Base-by-base conservation (phyloP, 2,113 vertebrate genomes). In the Micromys minutus region DNA sequence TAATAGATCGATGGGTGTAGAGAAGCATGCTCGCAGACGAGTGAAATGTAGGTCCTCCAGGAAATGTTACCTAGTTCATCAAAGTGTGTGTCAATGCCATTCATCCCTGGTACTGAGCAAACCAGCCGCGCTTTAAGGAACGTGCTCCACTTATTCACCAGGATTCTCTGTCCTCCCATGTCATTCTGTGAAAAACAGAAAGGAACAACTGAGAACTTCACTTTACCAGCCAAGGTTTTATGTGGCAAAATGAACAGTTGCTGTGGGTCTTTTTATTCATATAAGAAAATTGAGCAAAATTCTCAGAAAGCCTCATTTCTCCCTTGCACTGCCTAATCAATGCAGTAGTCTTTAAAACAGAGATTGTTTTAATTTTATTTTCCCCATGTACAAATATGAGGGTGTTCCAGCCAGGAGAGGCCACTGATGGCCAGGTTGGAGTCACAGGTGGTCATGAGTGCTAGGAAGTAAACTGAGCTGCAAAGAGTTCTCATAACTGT, bases 81-180 rank as follows among this genome's bases (percentile, higher is more conserved):
- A 98, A 99, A 99, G 97, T 99, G 98, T 0, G 99, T 99, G 96
- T 99, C 99, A 63, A 99, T 99, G 96, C 99, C 99, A 0, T 99
- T 99, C 81, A 97, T 97, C 69, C 99, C 99, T 0, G 99, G 99
- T 87, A 99, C 99, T 29, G 99, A 99, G 97, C 99, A 99, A 96
- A 99, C 98, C 17, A 99, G 98, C 24, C 99, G 99, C 0, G 99
- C 98, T 98, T 99, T 99, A 47, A 99, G 98, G 97, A 99, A 99
- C 24, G 99, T 99, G 91, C 98, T 99, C 99, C 99, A 99, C 96
- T 99, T 99, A 87, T 99, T 99, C 96, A 99, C 99, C 1, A 99
- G 98, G 98, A 99, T 98, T 89, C 99, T 98, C 95, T 99, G 99
- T 79, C 99, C 99, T 95, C 99, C 99, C 95, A 99, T 98, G 55